These are phyloP conservation scores for Mola mola DNA, from an alignment of 2,113 vertebrate species.

Conservation along the genomic window DNA sequence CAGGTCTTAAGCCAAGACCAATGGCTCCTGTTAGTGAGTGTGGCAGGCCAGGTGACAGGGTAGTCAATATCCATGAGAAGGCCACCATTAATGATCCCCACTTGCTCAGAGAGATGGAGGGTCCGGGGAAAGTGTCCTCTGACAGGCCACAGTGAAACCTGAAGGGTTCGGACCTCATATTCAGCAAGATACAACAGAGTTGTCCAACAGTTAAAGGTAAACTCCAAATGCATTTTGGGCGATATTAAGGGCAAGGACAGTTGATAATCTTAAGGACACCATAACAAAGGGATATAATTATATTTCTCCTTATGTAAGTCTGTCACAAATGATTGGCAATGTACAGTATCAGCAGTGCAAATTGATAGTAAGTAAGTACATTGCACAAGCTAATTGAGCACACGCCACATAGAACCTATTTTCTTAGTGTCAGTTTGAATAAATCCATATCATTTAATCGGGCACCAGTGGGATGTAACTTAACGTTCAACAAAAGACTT, in stretches of 20 bases:
- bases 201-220: slow-evolving; percentile 33
- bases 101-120: slow-evolving; percentile 89
- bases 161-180: slow-evolving; percentile 78
- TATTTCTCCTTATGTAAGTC: not conserved
- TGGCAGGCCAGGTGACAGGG: slow-evolving; percentile 96
- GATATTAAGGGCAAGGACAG: too few species aligned
- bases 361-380: not conserved
- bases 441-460: too few species aligned
- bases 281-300: not conserved
- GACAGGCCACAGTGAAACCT: slow-evolving; percentile 91
- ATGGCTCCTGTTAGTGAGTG: slow-evolving; percentile 98
- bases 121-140: slow-evolving; percentile 90
- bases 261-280: too few species aligned
- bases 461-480: too few species aligned
- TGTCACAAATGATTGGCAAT: not conserved
- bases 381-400: too few species aligned
- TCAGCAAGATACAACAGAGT: slow-evolving; percentile 33
- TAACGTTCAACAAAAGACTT: too few species aligned
- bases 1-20: slow-evolving; percentile 99
- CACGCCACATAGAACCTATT: too few species aligned
- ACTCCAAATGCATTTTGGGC: too few species aligned
- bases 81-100: slow-evolving; percentile 98
- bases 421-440: too few species aligned
- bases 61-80: slow-evolving; percentile 99
- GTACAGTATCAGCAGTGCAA: too few species aligned